Conservation (phyloP, 2,888 invertebrate genomes). For the Mimumesa dahlbomi region DNA sequence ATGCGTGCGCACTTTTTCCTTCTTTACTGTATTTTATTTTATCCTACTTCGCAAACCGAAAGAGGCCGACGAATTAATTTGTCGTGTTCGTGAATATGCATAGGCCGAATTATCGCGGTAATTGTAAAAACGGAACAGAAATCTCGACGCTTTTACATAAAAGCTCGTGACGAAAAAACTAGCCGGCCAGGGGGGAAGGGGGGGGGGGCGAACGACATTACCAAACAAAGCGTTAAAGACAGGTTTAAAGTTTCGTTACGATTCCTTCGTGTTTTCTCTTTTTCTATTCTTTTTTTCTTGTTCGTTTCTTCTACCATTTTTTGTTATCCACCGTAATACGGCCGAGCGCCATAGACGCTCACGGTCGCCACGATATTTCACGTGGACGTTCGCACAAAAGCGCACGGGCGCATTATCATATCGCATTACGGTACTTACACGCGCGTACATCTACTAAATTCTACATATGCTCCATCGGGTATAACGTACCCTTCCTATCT, state of each 20-base stretch:
- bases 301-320: neutral
- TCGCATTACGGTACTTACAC: slow-evolving; percentile 57
- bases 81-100: slow-evolving; percentile 4
- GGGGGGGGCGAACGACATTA: slow-evolving; percentile 2
- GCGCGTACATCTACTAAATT: slow-evolving; percentile 55
- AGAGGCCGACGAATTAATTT: slow-evolving; percentile 6
- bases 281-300: too few species aligned
- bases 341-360: neutral
- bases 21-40: too few species aligned
- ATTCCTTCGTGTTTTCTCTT: too few species aligned
- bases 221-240: slow-evolving; percentile 23
- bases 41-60: too few species aligned
- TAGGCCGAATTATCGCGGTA: slow-evolving; percentile 19
- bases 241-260: slow-evolving; percentile 35
- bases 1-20: too few species aligned
- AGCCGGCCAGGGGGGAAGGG: too few species aligned
- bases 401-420: slow-evolving; percentile 48
- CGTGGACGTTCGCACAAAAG: slow-evolving; percentile 50
- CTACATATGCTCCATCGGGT: slow-evolving; percentile 49
- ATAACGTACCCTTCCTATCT: slow-evolving; percentile 53
- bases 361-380: slow-evolving; percentile 38
- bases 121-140: slow-evolving; percentile 18
- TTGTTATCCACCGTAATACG: neutral
- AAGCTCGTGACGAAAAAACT: neutral
- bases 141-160: neutral